Conservation (phyloP, 2,113 vertebrate species). For the Silurus meridionalis region DNA sequence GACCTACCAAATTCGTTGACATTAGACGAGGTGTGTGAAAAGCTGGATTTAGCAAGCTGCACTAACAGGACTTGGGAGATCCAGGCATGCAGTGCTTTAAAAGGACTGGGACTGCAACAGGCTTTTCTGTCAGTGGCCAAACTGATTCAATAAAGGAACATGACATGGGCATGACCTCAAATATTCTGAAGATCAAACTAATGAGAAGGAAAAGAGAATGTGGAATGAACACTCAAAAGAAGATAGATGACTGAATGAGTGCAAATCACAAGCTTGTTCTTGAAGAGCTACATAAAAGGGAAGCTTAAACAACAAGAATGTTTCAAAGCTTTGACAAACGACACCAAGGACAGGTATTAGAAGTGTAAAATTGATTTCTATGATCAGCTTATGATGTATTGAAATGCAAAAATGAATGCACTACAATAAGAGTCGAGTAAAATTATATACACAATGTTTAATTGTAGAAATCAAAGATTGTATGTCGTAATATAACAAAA, state of each 20-base stretch:
- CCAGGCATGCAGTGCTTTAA: constrained; percentile 76
- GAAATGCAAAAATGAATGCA: neutral
- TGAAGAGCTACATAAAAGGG: neutral
- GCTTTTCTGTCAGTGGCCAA: constrained; percentile 71
- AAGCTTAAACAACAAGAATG: neutral
- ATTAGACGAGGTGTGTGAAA: constrained; percentile 67
- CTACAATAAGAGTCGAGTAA: neutral
- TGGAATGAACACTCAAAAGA: neutral
- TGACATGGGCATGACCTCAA: neutral
- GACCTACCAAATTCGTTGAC: constrained; percentile 73
- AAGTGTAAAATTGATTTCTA: neutral
- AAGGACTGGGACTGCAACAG: constrained; percentile 76
- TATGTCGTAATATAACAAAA: neutral
- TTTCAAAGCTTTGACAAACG: neutral
- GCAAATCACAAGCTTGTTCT: neutral
- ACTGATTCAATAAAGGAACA: constrained; percentile 67
- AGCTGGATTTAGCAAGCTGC: constrained; percentile 61
- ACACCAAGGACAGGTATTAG: neutral
- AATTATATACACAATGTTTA: neutral
- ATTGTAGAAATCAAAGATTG: neutral
- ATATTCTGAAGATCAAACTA: neutral
- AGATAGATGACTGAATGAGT: neutral
- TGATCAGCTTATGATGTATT: neutral
- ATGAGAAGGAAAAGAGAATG: neutral
- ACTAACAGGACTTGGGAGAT: constrained; percentile 73